These are phyloP conservation scores for Philotrypesis tridentata DNA, from an alignment of 1,140 invertebrate species.

Conservation along the genomic window DNA sequence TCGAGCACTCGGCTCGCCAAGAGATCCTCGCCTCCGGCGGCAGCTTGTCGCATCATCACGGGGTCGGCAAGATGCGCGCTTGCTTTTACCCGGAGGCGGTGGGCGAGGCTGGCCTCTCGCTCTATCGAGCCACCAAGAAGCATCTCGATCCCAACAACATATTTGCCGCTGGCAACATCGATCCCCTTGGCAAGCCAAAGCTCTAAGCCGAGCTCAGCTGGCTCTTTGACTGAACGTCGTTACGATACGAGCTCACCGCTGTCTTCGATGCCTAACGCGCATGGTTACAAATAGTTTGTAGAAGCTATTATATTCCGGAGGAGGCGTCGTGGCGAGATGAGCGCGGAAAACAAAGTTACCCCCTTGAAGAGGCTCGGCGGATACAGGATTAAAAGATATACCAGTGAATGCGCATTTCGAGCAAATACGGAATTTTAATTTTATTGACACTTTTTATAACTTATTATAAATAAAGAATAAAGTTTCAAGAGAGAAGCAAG, in stretches of 20 bases:
- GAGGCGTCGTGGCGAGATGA: background rate
- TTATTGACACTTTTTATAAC: slow-evolving; percentile 54
- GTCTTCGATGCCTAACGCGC: background rate
- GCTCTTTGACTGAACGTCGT: background rate
- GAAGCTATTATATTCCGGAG: background rate
- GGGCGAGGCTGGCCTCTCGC: slow-evolving; percentile 82
- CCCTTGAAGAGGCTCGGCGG: background rate
- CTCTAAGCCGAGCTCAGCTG: slow-evolving; percentile 53
- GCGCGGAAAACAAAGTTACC: background rate
- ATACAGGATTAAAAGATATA: background rate
- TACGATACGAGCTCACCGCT: background rate
- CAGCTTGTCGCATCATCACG: slow-evolving; percentile 97
- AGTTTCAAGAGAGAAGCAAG: slow-evolving; percentile 3
- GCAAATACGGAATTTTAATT: slow-evolving; percentile 58
- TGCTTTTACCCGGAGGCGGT: slow-evolving; percentile 87
- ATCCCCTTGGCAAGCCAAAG: slow-evolving; percentile 62
- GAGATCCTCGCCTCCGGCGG: slow-evolving; percentile 94
- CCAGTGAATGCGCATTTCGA: slow-evolving; percentile 43
- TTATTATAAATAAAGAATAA: slow-evolving; percentile 53
- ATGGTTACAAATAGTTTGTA: background rate
- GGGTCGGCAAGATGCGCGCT: slow-evolving; percentile 93
- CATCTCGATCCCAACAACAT: slow-evolving; percentile 95
- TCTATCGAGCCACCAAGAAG: slow-evolving; percentile 87
- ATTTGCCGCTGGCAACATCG: slow-evolving; percentile 91
- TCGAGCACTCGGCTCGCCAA: slow-evolving; percentile 89